These are phyloP conservation scores for Notarius lentiginosus DNA, from an alignment of 2,113 vertebrate species.

Conservation along the genomic window DNA sequence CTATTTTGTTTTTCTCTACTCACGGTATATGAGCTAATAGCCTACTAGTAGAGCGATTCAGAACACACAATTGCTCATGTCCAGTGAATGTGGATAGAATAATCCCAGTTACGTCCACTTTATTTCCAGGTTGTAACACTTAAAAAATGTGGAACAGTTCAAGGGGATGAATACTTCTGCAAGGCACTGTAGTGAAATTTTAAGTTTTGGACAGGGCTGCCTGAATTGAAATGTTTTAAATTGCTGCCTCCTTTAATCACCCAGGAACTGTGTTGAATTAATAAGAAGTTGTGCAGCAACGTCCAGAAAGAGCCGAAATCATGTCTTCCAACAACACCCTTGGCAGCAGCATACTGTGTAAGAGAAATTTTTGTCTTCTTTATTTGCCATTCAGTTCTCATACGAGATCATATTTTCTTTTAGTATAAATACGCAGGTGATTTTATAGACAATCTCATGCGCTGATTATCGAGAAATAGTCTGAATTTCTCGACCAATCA, in stretches of 20 bases:
- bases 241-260: not conserved
- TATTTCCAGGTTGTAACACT: not conserved
- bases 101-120: not conserved
- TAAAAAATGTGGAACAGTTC: not conserved
- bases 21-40: too few relatives aligned
- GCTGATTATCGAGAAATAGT: too few relatives aligned
- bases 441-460: too few relatives aligned
- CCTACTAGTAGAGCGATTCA: too few relatives aligned
- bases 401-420: not conserved
- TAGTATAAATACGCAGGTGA: not conserved
- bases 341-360: constrained; percentile 67
- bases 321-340: constrained; percentile 64
- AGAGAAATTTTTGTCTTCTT: constrained; percentile 25
- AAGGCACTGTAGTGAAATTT: not conserved
- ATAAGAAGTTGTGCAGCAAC: not conserved
- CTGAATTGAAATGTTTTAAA: not conserved
- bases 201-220: not conserved
- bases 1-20: too few relatives aligned
- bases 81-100: not conserved
- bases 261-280: constrained; percentile 11
- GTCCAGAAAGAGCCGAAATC: constrained; percentile 17
- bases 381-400: not conserved
- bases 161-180: not conserved
- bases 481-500: too few relatives aligned
- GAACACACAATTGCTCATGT: too few relatives aligned